Evolutionary conservation across 2,888 invertebrate species (phyloP).

Genomic region (Merodon equestris): DNA sequence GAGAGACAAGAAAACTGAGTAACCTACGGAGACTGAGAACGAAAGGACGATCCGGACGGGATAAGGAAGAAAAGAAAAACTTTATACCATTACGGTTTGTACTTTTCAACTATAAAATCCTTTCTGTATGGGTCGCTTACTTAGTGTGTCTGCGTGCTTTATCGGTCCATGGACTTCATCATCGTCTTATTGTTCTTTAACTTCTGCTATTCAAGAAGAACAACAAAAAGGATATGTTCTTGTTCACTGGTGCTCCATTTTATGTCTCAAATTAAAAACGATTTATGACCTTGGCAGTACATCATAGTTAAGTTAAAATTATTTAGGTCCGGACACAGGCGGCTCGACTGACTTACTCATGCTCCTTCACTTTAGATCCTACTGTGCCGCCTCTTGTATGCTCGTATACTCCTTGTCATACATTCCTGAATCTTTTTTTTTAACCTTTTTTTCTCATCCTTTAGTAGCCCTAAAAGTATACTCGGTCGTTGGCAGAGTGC

Average conservation of each 20-base stretch:
- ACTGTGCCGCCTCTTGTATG: constrained; percentile 6
- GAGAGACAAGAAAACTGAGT: too few species aligned
- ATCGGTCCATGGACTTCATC: constrained; percentile 21
- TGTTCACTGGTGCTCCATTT: constrained; percentile 52
- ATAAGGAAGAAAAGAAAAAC: constrained; percentile 38
- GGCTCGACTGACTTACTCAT: constrained; percentile 28
- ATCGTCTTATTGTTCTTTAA: constrained; percentile 22
- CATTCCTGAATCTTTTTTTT: constrained; percentile 18
- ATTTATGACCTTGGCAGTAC: constrained; percentile 64
- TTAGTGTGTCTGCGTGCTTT: constrained; percentile 11
- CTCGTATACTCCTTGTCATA: neutral
- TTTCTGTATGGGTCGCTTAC: constrained; percentile 37
- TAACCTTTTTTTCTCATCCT: constrained; percentile 21
- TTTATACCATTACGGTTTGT: constrained; percentile 61
- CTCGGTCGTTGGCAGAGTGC: constrained; percentile 51
- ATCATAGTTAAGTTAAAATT: constrained; percentile 67
- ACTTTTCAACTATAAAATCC: constrained; percentile 63
- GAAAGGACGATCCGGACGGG: neutral
- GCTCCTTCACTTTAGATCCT: constrained; percentile 1
- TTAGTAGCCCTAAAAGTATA: constrained; percentile 50
- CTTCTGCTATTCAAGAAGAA: constrained; percentile 4
- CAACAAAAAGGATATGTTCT: constrained; percentile 2
- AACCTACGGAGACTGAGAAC: too few species aligned
- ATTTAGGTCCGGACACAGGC: constrained; percentile 55
- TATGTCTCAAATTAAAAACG: constrained; percentile 66